Evolutionary conservation across 2,797 vertebrate genomes (phyloP).

Genomic region (Glyptemys insculpta): DNA sequence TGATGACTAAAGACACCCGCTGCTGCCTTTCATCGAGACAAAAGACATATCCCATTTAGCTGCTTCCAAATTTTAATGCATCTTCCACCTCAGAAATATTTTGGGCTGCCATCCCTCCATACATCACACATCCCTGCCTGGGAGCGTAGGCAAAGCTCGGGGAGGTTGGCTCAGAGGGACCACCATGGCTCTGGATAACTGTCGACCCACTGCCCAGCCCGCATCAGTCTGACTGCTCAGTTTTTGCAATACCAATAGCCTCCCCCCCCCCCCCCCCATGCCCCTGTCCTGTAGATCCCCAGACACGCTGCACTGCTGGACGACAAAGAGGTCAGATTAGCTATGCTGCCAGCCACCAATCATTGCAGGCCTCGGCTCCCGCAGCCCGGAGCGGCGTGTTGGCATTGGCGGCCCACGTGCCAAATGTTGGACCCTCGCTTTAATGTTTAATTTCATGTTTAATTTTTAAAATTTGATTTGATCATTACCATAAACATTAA

Average conservation of each 20-base stretch:
- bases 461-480: constrained; percentile 84
- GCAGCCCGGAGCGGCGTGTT: background rate
- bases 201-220: background rate
- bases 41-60: background rate
- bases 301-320: background rate
- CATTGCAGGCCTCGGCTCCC: background rate
- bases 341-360: background rate
- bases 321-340: constrained; percentile 1
- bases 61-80: background rate
- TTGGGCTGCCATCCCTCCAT: background rate
- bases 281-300: background rate
- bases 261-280: fast-evolving
- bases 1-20: background rate
- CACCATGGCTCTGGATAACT: background rate
- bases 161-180: background rate
- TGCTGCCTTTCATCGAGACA: background rate
- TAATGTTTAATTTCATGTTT: constrained; percentile 81
- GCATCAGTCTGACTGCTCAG: background rate
- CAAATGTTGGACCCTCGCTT: constrained; percentile 65
- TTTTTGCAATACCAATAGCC: background rate
- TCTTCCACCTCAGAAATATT: background rate
- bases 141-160: background rate
- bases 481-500: constrained; percentile 80
- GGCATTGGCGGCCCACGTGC: background rate
- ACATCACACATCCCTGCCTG: background rate